Percentiles rank a stretch among this genome's conserved stretches.
Conservation (phyloP, 1,140 invertebrate species). For the Drosophila varians region DNA sequence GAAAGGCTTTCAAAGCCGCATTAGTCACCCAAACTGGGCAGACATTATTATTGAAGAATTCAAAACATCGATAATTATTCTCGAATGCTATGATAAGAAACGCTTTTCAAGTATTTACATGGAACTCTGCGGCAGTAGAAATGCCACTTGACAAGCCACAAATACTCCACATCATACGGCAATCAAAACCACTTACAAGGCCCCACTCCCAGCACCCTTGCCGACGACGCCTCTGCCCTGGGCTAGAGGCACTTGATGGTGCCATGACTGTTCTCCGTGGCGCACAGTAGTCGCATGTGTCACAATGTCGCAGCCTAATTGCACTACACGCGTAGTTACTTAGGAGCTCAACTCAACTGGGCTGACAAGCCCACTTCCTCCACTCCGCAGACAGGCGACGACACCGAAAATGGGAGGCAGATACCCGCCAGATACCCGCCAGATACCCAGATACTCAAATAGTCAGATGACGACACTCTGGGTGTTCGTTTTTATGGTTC, state of each 20-base stretch:
- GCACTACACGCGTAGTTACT: conserved; percentile 73
- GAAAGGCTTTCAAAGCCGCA: conserved; percentile 3
- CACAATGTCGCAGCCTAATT: conserved; percentile 70
- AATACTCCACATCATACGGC: conserved; percentile 6
- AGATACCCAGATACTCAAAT: conserved; percentile 1
- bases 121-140: conserved; percentile 3
- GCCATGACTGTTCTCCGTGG: conserved; percentile 19
- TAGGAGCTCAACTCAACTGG: conserved; percentile 36
- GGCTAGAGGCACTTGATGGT: conserved; percentile 3
- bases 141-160: conserved; percentile 14
- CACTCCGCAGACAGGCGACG: conserved; percentile 12
- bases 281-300: conserved; percentile 68
- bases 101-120: conserved; percentile 1
- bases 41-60: not conserved
- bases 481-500: conserved; percentile 71
- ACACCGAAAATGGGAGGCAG: not conserved
- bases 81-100: conserved; percentile 19
- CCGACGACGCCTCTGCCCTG: conserved; percentile 5
- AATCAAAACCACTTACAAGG: conserved; percentile 10
- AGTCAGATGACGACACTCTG: conserved; percentile 39
- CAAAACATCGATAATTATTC: not conserved
- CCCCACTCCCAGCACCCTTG: not conserved
- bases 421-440: not conserved
- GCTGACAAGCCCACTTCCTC: conserved; percentile 44
- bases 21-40: too few relatives aligned